These are phyloP conservation scores for Plutomurus gul DNA, from an alignment of 1,140 invertebrate species.

Conservation along the genomic window DNA sequence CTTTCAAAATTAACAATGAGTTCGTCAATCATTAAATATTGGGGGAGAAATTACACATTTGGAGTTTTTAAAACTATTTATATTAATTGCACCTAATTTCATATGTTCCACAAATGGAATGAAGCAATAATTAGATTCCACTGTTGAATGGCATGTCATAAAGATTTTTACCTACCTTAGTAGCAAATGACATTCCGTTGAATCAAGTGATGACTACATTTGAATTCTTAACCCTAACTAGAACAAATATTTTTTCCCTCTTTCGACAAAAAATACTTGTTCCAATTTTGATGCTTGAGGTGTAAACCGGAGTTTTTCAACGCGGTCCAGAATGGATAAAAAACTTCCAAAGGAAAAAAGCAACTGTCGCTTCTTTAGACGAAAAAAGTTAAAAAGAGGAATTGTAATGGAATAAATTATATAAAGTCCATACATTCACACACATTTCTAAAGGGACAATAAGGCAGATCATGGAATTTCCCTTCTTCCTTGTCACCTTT, in stretches of 20 bases:
- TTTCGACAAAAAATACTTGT: not conserved
- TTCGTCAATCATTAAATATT: no score
- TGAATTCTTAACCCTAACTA: not conserved
- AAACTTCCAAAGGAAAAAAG: not conserved
- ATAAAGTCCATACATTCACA: not conserved
- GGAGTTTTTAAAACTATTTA: no score
- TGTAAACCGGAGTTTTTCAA: not conserved
- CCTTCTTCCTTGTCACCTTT: not conserved
- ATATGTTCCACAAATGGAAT: no score
- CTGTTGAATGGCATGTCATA: no score
- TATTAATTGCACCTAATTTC: no score
- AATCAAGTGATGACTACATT: constrained; percentile 27
- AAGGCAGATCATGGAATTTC: constrained; percentile 4
- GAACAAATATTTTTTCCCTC: no score
- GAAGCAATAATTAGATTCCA: no score
- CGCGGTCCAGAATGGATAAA: not conserved
- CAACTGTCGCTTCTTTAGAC: not conserved
- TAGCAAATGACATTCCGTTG: not conserved
- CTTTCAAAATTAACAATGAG: no score
- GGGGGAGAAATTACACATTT: no score
- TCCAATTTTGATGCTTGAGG: not conserved
- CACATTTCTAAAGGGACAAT: constrained; percentile 5
- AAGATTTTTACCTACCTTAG: no score
- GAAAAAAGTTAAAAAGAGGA: constrained; percentile 22
- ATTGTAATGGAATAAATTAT: constrained; percentile 29